Percentiles rank a stretch among this genome's conserved stretches.
Evolutionary conservation across 2,113 vertebrate genomes (phyloP).

Genomic region (Oryzias melastigma): DNA sequence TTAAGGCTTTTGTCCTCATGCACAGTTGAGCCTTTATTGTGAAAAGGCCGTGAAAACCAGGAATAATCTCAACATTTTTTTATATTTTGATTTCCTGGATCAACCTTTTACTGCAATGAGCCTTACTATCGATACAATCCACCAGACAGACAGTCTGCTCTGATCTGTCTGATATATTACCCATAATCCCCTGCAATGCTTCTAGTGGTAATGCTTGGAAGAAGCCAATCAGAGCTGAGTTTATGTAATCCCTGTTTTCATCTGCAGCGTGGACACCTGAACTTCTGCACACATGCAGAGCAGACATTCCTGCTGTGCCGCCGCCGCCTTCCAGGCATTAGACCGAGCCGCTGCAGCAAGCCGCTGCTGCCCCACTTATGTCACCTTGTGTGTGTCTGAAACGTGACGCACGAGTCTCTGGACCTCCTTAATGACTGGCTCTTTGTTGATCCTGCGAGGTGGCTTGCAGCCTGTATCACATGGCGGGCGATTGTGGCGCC

Average conservation of each 20-base stretch:
- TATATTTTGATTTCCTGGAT: not conserved
- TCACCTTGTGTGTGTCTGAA: conserved; percentile 33
- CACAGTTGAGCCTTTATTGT: conserved; percentile 19
- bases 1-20: not conserved
- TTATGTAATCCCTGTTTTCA: conserved; percentile 64
- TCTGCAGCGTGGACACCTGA: not conserved
- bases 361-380: conserved; percentile 29
- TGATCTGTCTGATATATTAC: conserved; percentile 52
- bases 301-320: conserved; percentile 59
- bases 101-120: not conserved
- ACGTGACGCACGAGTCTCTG: conserved; percentile 25
- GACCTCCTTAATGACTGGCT: conserved; percentile 25
- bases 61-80: conserved; percentile 3
- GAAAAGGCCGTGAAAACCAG: conserved; percentile 13
- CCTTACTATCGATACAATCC: conserved; percentile 28
- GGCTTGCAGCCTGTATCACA: conserved; percentile 1
- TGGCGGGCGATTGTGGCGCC: conserved; percentile 10
- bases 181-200: conserved; percentile 53
- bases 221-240: conserved; percentile 46
- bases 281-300: conserved; percentile 34
- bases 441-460: conserved; percentile 3
- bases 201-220: conserved; percentile 27
- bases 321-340: conserved; percentile 60
- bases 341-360: conserved; percentile 39
- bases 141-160: conserved; percentile 34